Percentiles rank a stretch among this genome's conserved stretches.
phyloP scores from a whole-genome alignment of 2,113 vertebrate species.

The Solea senegalensis region DNA sequence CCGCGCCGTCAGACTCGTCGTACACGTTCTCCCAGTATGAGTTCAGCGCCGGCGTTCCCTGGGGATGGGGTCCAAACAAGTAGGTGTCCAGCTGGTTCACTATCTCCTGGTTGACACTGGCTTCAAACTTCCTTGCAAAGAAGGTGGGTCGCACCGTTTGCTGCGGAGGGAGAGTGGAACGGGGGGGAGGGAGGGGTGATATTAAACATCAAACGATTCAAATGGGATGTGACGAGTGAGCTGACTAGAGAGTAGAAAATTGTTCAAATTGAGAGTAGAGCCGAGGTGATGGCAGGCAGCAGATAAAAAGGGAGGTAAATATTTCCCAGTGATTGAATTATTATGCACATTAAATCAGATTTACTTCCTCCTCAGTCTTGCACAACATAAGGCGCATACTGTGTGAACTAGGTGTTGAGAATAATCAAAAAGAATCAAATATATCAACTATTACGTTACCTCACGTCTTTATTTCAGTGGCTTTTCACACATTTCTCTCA shows the following conservation, averaged over 20 bases:
- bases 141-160: conserved; percentile 96
- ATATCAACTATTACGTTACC: no score
- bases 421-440: no score
- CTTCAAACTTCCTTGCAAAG: conserved; percentile 98
- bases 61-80: conserved; percentile 89
- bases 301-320: conserved; percentile 14
- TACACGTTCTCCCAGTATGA: conserved; percentile 95
- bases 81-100: conserved; percentile 94
- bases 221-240: conserved; percentile 24
- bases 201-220: no score
- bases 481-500: neutral
- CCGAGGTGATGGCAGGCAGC: neutral
- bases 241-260: conserved; percentile 1
- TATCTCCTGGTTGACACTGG: conserved; percentile 96
- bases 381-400: no score
- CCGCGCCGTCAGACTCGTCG: conserved; percentile 89
- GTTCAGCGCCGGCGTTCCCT: conserved; percentile 86
- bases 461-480: neutral
- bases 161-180: conserved; percentile 69
- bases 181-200: neutral
- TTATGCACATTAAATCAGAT: conserved; percentile 42
- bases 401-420: no score
- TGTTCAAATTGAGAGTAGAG: neutral
- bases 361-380: neutral
- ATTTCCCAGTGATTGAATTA: conserved; percentile 26